phyloP scores from a whole-genome alignment of 2,888 invertebrate species.

The Cephus pygmeus region DNA sequence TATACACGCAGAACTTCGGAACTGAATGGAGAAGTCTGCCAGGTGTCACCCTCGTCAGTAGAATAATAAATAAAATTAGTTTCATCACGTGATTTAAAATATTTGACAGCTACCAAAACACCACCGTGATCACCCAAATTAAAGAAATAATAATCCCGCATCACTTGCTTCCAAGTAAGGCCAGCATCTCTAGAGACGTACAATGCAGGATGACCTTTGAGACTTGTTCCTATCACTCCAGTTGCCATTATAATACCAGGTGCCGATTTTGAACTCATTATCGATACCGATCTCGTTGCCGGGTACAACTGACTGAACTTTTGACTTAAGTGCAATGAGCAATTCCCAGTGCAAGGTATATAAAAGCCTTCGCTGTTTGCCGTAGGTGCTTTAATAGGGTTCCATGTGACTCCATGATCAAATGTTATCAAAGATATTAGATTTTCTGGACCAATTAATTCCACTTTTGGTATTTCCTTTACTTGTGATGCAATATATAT shows the following conservation, averaged over 20 bases:
- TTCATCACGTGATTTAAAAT: conserved; percentile 80
- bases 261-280: conserved; percentile 87
- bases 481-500: conserved; percentile 91
- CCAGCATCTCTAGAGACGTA: conserved; percentile 87
- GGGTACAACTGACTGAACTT: conserved; percentile 87
- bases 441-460: conserved; percentile 77
- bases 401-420: conserved; percentile 90
- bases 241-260: conserved; percentile 90
- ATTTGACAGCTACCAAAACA: conserved; percentile 85
- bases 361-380: conserved; percentile 76
- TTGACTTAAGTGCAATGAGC: conserved; percentile 89
- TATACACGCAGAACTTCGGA: conserved; percentile 83
- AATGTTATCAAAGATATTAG: conserved; percentile 84
- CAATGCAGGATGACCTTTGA: conserved; percentile 85
- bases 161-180: conserved; percentile 82
- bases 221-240: conserved; percentile 80
- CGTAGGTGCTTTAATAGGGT: conserved; percentile 77
- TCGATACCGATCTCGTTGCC: conserved; percentile 81
- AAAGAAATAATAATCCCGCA: conserved; percentile 85
- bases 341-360: conserved; percentile 77
- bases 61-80: conserved; percentile 86
- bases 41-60: conserved; percentile 85
- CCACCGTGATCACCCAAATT: conserved; percentile 94
- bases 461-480: conserved; percentile 67
- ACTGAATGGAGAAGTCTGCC: conserved; percentile 80